A percentile compares a stretch with the other conserved stretches of the same genome.
Conservation (phyloP, 2,113 vertebrate genomes). For the Rhinoderma darwinii region DNA sequence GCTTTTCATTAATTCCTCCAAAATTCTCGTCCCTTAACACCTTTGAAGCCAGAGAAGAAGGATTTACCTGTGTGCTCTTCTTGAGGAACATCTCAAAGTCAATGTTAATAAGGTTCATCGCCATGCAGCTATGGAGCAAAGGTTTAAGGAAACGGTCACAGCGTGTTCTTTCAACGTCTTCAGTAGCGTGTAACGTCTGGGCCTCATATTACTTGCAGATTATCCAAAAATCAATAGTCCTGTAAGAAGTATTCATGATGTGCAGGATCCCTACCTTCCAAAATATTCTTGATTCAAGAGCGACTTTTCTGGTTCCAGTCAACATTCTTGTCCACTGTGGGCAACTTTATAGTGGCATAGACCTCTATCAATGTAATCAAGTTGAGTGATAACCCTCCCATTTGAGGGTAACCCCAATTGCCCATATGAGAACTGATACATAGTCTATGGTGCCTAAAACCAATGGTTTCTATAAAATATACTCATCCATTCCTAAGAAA, state of each 20-base stretch:
- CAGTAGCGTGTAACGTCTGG: not conserved
- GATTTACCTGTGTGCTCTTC: constrained; percentile 39
- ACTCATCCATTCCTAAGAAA: accelerated
- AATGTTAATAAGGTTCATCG: constrained; percentile 28
- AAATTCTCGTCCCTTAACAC: constrained; percentile 47
- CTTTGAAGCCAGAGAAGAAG: constrained; percentile 48
- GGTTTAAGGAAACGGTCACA: constrained; percentile 19
- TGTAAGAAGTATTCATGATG: not conserved
- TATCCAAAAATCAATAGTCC: not conserved
- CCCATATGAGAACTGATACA: not conserved
- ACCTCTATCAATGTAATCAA: too few relatives aligned
- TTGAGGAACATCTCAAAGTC: constrained; percentile 15
- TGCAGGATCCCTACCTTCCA: not conserved
- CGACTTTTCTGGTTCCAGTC: not conserved
- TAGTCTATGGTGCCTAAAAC: not conserved
- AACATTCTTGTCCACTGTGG: not conserved
- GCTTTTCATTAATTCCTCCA: constrained; percentile 56
- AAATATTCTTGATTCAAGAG: too few relatives aligned
- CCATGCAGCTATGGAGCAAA: not conserved
- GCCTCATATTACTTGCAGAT: not conserved
- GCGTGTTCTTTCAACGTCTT: constrained; percentile 2
- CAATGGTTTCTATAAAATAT: not conserved
- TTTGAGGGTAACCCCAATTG: too few relatives aligned
- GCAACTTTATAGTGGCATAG: not conserved
- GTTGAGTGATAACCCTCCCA: too few relatives aligned